Evolutionary conservation across 2,888 invertebrate genomes (phyloP), one percentile per base, ranked within the genome.

Genomic region (Morpho deidamia): DNA sequence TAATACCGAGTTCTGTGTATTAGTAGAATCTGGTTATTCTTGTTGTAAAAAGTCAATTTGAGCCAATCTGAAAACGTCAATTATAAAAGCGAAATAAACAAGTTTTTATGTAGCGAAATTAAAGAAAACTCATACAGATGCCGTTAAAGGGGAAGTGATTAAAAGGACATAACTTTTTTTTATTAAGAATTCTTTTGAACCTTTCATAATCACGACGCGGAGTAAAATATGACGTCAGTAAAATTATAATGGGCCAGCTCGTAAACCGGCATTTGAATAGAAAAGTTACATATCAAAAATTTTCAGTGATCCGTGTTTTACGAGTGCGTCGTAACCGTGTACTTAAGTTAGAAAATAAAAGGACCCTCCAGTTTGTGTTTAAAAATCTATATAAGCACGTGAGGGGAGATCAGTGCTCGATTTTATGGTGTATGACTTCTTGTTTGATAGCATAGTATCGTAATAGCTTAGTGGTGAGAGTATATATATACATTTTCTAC

Each of bases 231-330:
- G 82, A 83, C 72, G 77, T 76, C 83, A 81, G 81, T 87, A 87
- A 88, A 87, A 85, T 85, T 81, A 83, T 88, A 87, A 88, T 83
- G 81, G 82, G 72, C 70, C 68, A 68, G 69, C 73, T 86, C 88
- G 84, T 88, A 87, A 89, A 86, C 70, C 72, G 65, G 67, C 81
- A 86, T 89, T 89, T 89, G 89, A 89, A 89, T 89, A 87, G 85
- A 78, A 86, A 81, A 82, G 87, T 88, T 81, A 88, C 89, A 87
- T 88, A 88, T 89, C 89, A 88, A 89, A 89, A 88, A 88, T 86
- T 86, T 84, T 86, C 89, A 87, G 78, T 86, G 87, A 89, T 87
- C 88, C 88, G 86, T 87, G 78, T 81, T 89, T 89, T 89, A 89
- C 85, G 88, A 86, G 83, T 74, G 73, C 69, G 81, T 87, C 89